Evolutionary conservation across 2,888 invertebrate species (phyloP).

Genomic region (Eledona agricola): DNA sequence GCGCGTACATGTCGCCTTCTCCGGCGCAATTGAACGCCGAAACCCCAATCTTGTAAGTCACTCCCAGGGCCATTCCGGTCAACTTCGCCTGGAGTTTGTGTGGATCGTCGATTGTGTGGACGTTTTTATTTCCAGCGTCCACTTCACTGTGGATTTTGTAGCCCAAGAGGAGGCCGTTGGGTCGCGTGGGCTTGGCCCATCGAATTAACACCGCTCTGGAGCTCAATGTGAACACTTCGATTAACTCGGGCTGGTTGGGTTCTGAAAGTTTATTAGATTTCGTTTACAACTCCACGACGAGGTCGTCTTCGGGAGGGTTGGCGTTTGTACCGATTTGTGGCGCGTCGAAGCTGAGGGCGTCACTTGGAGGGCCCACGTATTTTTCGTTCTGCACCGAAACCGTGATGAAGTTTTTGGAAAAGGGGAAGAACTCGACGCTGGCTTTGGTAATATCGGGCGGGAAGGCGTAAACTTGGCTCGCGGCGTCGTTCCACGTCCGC

Average conservation of each 20-base stretch:
- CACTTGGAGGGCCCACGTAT: constrained; percentile 55
- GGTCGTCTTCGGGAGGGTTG: constrained; percentile 13
- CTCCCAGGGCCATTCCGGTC: constrained; percentile 48
- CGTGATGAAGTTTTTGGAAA: constrained; percentile 54
- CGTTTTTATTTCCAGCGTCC: constrained; percentile 13
- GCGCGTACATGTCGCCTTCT: constrained; percentile 48
- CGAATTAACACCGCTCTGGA: constrained; percentile 48
- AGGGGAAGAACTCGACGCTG: constrained; percentile 53
- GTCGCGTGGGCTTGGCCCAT: constrained; percentile 52
- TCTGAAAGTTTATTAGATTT: constrained; percentile 41
- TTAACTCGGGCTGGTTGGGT: constrained; percentile 49
- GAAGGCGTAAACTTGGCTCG: constrained; percentile 54
- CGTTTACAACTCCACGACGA: constrained; percentile 15
- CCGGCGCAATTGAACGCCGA: constrained; percentile 55
- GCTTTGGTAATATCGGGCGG: constrained; percentile 50
- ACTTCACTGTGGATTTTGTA: constrained; percentile 53
- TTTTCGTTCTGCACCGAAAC: constrained; percentile 54
- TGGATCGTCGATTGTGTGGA: constrained; percentile 42
- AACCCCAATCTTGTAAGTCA: constrained; percentile 50
- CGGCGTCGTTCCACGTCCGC: constrained; percentile 52
- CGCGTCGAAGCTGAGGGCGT: constrained; percentile 53
- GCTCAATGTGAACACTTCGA: constrained; percentile 51
- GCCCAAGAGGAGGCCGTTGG: constrained; percentile 53
- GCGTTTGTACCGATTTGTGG: constrained; percentile 52
- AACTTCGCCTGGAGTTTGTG: constrained; percentile 53